Percentiles rank a stretch among this genome's conserved stretches.
phyloP scores from a whole-genome alignment of 2,797 vertebrate species.

The Ptychobarbus kaznakovi region DNA sequence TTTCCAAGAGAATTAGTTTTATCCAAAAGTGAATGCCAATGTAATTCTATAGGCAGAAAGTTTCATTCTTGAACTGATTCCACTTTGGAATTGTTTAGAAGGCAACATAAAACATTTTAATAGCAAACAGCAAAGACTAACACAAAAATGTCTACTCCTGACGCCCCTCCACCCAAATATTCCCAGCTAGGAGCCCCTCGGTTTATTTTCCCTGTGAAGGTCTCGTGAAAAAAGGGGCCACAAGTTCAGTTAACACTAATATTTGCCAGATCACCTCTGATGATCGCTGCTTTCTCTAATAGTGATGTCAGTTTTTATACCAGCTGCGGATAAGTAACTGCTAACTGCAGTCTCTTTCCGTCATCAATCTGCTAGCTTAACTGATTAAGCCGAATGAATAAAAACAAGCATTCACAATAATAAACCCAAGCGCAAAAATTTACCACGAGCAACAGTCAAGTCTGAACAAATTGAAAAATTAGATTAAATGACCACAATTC shows the following conservation, averaged over 20 bases:
- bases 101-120: slow-evolving; percentile 50
- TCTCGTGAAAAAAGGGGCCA: slow-evolving; percentile 38
- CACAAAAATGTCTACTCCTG: slow-evolving; percentile 44
- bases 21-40: slow-evolving; percentile 33
- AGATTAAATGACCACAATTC: not conserved
- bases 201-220: slow-evolving; percentile 52
- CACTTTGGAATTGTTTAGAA: slow-evolving; percentile 32
- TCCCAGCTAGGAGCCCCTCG: slow-evolving; percentile 37
- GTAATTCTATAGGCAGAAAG: slow-evolving; percentile 39
- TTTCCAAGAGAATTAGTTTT: slow-evolving; percentile 24
- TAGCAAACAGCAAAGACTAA: slow-evolving; percentile 55
- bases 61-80: slow-evolving; percentile 35
- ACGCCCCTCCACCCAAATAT: slow-evolving; percentile 41
- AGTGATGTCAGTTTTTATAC: slow-evolving; percentile 3
- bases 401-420: slow-evolving; percentile 20
- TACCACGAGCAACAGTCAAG: not conserved
- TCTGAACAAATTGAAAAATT: not conserved
- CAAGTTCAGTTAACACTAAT: slow-evolving; percentile 57
- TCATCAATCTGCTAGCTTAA: not conserved
- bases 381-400: not conserved
- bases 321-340: too few species aligned
- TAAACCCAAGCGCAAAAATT: not conserved
- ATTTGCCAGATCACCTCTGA: slow-evolving; percentile 49
- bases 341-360: not conserved
- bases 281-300: slow-evolving; percentile 24